Percentiles rank a stretch among this genome's conserved stretches.
Evolutionary conservation across 92 coral and sea anemone genomes (phyloP).

Genomic region (Zoanthus gigantus): DNA sequence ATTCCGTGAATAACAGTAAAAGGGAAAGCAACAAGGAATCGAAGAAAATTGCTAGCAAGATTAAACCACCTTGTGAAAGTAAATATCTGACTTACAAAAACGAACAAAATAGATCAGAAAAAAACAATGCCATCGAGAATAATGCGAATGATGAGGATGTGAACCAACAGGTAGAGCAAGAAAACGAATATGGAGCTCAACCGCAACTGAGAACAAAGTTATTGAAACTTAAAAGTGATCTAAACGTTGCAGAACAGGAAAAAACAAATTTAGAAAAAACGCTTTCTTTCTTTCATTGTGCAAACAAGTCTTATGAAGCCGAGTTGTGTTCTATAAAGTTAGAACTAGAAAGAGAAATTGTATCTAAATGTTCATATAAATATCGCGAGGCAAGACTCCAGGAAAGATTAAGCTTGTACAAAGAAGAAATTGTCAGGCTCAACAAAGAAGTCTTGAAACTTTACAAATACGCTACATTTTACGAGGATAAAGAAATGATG

Average conservation of each 20-base stretch:
- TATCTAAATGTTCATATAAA: constrained; percentile 32
- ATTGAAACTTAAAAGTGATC: constrained; percentile 25
- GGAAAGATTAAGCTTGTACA: background rate
- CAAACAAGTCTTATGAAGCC: constrained; percentile 32
- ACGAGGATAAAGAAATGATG: background rate
- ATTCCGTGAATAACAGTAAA: background rate
- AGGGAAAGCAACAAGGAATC: background rate
- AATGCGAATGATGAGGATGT: background rate
- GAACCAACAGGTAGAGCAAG: background rate
- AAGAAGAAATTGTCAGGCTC: constrained; percentile 29
- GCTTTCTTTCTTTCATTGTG: constrained; percentile 2
- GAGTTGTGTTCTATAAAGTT: constrained; percentile 1
- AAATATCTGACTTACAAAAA: background rate
- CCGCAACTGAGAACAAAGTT: background rate
- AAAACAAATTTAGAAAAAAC: constrained; percentile 9
- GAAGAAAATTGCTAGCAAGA: background rate
- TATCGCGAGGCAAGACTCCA: constrained; percentile 33
- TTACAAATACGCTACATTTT: background rate
- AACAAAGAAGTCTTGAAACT: constrained; percentile 17
- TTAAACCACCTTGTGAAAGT: background rate
- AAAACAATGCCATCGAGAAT: background rate
- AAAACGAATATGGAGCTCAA: background rate
- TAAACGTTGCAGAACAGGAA: constrained; percentile 30
- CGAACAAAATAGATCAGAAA: background rate
- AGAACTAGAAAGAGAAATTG: constrained; percentile 33